Evolutionary conservation across 2,888 invertebrate species (phyloP).

Genomic region (Myathropa florea): DNA sequence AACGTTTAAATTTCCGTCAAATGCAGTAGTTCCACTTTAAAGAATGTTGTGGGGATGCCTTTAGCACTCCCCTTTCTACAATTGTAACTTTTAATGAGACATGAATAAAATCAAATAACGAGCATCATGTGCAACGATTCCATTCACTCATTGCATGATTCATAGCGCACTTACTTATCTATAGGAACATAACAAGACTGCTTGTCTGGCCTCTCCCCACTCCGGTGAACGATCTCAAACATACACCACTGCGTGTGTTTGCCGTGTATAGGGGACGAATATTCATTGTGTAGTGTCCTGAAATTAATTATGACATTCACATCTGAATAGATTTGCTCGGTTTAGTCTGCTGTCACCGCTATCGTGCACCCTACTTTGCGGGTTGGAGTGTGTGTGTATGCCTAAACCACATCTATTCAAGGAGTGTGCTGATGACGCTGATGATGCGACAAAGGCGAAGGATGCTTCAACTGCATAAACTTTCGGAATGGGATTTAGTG

Average conservation of each 20-base stretch:
- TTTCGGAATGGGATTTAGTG: slow-evolving; percentile 68
- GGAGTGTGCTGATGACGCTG: slow-evolving; percentile 66
- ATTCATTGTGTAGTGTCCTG: slow-evolving; percentile 60
- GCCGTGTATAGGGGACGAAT: slow-evolving; percentile 5
- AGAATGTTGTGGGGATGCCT: neutral
- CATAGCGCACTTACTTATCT: slow-evolving; percentile 15
- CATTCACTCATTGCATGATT: slow-evolving; percentile 47
- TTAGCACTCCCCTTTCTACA: slow-evolving; percentile 16
- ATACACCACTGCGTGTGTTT: slow-evolving; percentile 3
- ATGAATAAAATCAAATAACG: slow-evolving; percentile 68
- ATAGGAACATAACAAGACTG: slow-evolving; percentile 35
- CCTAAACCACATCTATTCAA: slow-evolving; percentile 57
- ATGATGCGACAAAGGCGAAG: slow-evolving; percentile 68
- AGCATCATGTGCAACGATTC: slow-evolving; percentile 64
- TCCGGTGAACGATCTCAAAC: slow-evolving; percentile 26
- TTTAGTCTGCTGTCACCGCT: slow-evolving; percentile 34
- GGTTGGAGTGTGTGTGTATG: slow-evolving; percentile 6
- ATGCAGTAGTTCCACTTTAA: slow-evolving; percentile 44
- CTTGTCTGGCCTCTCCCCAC: slow-evolving; percentile 30
- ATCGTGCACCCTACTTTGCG: neutral
- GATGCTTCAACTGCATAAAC: slow-evolving; percentile 62
- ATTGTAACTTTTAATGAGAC: slow-evolving; percentile 68
- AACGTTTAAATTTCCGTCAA: neutral
- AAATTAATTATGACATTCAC: slow-evolving; percentile 70
- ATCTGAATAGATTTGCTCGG: slow-evolving; percentile 58